phyloP scores from a whole-genome alignment of 2,797 vertebrate species.

The Eurystomus glaucurus region DNA sequence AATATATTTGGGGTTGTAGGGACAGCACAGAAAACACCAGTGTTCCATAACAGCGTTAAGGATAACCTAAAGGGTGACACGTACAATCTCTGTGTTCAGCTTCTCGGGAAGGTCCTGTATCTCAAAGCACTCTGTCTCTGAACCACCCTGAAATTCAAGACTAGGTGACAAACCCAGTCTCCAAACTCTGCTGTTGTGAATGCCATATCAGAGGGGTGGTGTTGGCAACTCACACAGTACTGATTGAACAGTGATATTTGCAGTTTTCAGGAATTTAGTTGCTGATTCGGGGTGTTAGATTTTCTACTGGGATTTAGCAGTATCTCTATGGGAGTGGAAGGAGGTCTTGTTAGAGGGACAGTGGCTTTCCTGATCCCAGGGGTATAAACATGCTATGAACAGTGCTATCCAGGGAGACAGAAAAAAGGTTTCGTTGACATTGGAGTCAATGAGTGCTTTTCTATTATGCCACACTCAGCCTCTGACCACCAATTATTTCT shows the following conservation, averaged over 20 bases:
- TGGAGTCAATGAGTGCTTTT: background rate
- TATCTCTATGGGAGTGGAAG: background rate
- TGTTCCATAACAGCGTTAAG: background rate
- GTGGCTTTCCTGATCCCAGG: background rate
- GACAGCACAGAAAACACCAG: background rate
- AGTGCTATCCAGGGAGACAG: background rate
- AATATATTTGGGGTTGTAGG: background rate
- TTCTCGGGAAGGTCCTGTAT: background rate
- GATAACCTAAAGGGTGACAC: background rate
- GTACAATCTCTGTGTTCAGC: background rate
- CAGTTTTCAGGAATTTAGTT: background rate
- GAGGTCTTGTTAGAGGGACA: background rate
- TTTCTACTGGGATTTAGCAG: background rate
- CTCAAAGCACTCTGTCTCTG: background rate
- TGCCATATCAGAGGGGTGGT: background rate
- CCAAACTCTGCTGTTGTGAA: background rate
- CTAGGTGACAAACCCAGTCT: background rate
- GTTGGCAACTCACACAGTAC: background rate
- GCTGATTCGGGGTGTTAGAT: background rate
- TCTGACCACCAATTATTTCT: background rate
- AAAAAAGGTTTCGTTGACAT: background rate
- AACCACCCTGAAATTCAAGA: background rate
- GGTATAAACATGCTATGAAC: background rate
- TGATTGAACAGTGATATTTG: background rate
- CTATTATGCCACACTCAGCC: background rate